Base-by-base conservation (phyloP, 2,888 invertebrate species). In the Pandemis heparana region DNA sequence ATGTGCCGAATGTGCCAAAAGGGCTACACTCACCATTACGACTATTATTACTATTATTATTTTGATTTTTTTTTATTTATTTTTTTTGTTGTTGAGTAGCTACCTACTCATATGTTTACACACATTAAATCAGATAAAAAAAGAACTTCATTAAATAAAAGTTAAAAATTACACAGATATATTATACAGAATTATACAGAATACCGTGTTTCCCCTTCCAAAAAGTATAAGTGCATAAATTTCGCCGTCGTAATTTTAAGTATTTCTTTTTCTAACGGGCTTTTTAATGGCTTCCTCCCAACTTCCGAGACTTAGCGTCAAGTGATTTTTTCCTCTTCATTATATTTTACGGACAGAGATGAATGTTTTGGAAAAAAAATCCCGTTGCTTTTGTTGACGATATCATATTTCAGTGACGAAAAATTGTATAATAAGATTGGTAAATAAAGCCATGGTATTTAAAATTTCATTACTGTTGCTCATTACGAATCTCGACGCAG, bases 251-350 rank as follows among this genome's bases (percentile, higher is more conserved):
- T 68, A 68, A 68, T 73, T 73, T 62, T 63, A 68, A 65, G 63
- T 41, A 59, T 56, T 59, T 73, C 65, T 68, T 73, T 62, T 69
- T 63, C 16, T 59, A 32, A 68, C 12, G 48, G 63, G 56, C 32
- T 48, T 69, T 73, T 69, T 73, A 73, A 73, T 73, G 68, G 73
- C 73, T 64, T 69, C 73, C 73, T 23, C 63, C 68, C 68, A 63
- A 65, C 65, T 74, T 70, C 74, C 69, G 65, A 60, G 65, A 61
- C 60, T 74, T 69, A 74, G 16, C 73, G 62, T 74, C 69, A 74
- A 74, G 74, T 61, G 74, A 69, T 61, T 65, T 72, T 73, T 70
- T 74, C 74, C 69, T 74, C 61, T 32, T 70, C 59, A 74, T 74
- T 65, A 69, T 73, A 74, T 60, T 74, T 65, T 53, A 65, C 41